Percentiles rank a stretch among this genome's conserved stretches.
Conservation (phyloP, 2,113 vertebrate species). For the Oncorhynchus keta region DNA sequence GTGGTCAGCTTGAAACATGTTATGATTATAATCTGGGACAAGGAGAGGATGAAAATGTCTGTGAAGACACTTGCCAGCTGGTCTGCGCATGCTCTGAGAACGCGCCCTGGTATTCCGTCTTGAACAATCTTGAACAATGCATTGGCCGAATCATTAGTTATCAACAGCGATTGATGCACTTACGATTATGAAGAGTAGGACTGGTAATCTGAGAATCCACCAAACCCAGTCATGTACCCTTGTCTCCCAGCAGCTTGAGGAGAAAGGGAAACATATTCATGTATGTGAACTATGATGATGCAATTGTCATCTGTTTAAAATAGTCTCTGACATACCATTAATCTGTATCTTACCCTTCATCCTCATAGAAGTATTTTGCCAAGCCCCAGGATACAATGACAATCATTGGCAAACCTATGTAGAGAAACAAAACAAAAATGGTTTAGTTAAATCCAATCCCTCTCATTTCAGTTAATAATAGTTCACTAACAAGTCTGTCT, state of each 20-base stretch:
- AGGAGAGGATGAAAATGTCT: no score
- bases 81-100: no score
- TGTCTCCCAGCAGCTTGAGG: conserved; percentile 87
- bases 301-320: background rate
- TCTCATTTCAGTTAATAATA: background rate
- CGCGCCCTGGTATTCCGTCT: no score
- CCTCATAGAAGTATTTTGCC: conserved; percentile 82
- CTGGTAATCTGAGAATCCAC: conserved; percentile 92
- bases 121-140: background rate
- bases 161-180: conserved; percentile 51
- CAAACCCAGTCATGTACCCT: conserved; percentile 79
- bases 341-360: conserved; percentile 77
- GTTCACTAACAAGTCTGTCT: background rate
- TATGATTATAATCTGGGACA: no score
- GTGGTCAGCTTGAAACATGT: no score
- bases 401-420: conserved; percentile 77
- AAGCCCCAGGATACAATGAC: conserved; percentile 82
- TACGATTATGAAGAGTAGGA: conserved; percentile 86
- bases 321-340: background rate
- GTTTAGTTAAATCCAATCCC: background rate
- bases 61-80: no score
- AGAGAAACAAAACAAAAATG: background rate
- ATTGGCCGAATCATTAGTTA: background rate
- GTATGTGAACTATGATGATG: background rate
- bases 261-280: background rate